Base-by-base conservation (phyloP, 2,113 vertebrate species). In the Camarhynchus parvulus region DNA sequence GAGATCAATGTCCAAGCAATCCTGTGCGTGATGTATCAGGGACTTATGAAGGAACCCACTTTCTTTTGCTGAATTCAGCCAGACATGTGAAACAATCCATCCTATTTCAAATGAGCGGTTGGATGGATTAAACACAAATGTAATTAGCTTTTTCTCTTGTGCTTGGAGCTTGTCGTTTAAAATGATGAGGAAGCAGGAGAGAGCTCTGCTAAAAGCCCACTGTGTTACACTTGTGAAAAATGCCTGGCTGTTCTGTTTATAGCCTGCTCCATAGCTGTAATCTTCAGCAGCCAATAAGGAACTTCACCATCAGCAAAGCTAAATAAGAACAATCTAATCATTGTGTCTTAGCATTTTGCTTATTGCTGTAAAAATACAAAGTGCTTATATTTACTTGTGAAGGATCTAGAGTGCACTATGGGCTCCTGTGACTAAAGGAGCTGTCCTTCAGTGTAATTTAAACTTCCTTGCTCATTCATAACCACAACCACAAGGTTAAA, bases 401-500 rank as follows among this genome's bases (percentile, higher is more conserved):
- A 94, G 77, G 69, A 59, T 83, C 74, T 94, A 73, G 92, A 96
- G 94, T 90, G 78, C 68, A 92, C 66, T 94, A 61, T 15, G 61
- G 91, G 35, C 75, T 95, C 63, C 90, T 97, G 82, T 98, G 97
- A 98, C 97, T 98, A 97, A 98, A 91, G 86, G 79, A 95, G 90
- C 87, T 92, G 86, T 96, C 94, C 92, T 89, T 96, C 83, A 87
- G 87, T 67, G 83, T 97, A 97, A 96, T 94, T 97, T 94, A 97
- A 95, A 95, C 95, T 97, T 96, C 87, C 85, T 96, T 97, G 93
- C 94, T 97, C 94, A 96, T 97, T 97, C 21, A 22, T 94, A 98
- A 97, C 95, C 88, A 97, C 90, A 98, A 96, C 96, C 97, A 97
- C 97, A 97, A 97, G 93, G 95, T 97, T 98, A 97, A 97, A 97